Percentiles rank a stretch among this genome's conserved stretches.
These are phyloP conservation scores for Diorhabda sublineata DNA, from an alignment of 1,140 invertebrate genomes.

Conservation along the genomic window DNA sequence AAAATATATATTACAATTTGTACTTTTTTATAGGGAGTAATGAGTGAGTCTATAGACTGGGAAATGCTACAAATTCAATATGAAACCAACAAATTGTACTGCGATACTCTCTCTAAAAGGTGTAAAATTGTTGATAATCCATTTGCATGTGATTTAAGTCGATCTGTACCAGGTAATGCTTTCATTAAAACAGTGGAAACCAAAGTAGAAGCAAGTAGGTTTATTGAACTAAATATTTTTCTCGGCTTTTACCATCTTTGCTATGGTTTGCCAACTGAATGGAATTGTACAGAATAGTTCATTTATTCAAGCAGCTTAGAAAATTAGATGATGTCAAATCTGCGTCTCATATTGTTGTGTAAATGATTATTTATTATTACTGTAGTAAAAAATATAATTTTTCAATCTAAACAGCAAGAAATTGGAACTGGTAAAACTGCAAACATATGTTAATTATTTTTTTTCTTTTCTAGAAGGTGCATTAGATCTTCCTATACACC, in stretches of 20 bases:
- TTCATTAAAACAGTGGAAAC: conserved; percentile 8
- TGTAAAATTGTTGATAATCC: conserved; percentile 47
- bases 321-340: too few species aligned
- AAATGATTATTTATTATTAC: too few species aligned
- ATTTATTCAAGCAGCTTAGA: too few species aligned
- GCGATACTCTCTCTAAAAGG: conserved; percentile 76
- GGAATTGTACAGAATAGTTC: too few species aligned
- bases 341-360: too few species aligned
- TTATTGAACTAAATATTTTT: conserved; percentile 1
- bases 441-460: not conserved
- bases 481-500: not conserved
- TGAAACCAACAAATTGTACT: conserved; percentile 74
- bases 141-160: conserved; percentile 37
- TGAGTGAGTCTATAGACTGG: conserved; percentile 95
- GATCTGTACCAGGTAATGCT: conserved; percentile 28
- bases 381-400: too few species aligned
- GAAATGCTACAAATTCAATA: conserved; percentile 85
- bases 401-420: too few species aligned
- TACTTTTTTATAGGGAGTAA: conserved; percentile 69
- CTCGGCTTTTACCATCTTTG: not conserved
- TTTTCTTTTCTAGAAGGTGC: conserved; percentile 4
- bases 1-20: too few species aligned
- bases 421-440: not conserved
- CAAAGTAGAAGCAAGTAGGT: not conserved
- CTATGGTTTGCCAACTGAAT: too few species aligned